Evolutionary conservation across 1,140 invertebrate species (phyloP).

Genomic region (Meteorus sp.): DNA sequence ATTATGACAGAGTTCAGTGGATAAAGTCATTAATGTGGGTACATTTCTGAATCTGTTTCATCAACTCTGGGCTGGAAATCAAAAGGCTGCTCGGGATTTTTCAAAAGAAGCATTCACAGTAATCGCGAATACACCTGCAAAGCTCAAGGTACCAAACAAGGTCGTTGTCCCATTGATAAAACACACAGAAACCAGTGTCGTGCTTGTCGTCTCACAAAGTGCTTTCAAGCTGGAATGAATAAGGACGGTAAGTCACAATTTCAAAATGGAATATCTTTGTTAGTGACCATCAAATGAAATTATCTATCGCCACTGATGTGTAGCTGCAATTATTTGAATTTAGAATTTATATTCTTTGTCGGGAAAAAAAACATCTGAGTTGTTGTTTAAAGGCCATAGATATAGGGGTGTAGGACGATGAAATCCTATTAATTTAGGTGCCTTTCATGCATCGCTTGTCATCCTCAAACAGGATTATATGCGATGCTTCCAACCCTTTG

Average conservation of each 20-base stretch:
- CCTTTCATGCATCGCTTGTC: slow-evolving; percentile 34
- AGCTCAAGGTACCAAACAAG: slow-evolving; percentile 89
- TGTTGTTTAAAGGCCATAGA: neutral
- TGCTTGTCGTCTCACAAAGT: slow-evolving; percentile 94
- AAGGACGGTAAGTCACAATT: slow-evolving; percentile 98
- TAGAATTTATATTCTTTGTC: too few species aligned
- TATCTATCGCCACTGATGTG: slow-evolving; percentile 25
- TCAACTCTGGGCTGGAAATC: neutral
- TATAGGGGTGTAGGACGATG: slow-evolving; percentile 22
- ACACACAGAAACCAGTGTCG: slow-evolving; percentile 97
- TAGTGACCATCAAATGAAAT: too few species aligned
- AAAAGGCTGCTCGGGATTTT: slow-evolving; percentile 93
- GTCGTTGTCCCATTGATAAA: slow-evolving; percentile 94
- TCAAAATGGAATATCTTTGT: too few species aligned
- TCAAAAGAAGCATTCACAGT: slow-evolving; percentile 94
- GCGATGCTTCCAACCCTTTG: slow-evolving; percentile 38
- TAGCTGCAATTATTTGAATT: neutral
- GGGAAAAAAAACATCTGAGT: too few species aligned
- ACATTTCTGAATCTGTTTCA: slow-evolving; percentile 20
- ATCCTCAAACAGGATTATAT: slow-evolving; percentile 31
- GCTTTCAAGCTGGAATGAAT: slow-evolving; percentile 97
- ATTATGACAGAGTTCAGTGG: too few species aligned
- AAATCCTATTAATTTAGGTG: slow-evolving; percentile 38
- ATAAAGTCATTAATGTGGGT: too few species aligned
- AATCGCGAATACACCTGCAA: slow-evolving; percentile 96